Conservation (phyloP, 2,888 invertebrate genomes). For the Leucozona laternaria region DNA sequence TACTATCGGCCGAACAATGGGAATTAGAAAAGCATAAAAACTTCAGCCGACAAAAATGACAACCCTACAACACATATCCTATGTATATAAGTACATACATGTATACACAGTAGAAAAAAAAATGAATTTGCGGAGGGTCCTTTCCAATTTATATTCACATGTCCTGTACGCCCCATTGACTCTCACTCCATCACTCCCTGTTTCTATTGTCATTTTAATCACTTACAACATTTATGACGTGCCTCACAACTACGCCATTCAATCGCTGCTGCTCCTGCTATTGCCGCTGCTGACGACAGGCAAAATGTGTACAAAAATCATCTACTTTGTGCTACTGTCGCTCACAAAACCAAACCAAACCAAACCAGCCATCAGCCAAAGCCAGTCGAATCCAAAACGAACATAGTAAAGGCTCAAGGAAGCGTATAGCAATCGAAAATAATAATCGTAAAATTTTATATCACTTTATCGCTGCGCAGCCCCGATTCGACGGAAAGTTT, state of each 20-base stretch:
- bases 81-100: not conserved
- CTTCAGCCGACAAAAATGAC: constrained; percentile 18
- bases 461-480: constrained; percentile 71
- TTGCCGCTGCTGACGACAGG: constrained; percentile 3
- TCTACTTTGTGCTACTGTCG: constrained; percentile 45
- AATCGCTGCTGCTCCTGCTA: constrained; percentile 12
- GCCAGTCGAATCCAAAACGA: constrained; percentile 3
- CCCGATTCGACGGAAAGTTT: constrained; percentile 68
- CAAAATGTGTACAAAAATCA: constrained; percentile 58
- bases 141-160: constrained; percentile 60
- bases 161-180: constrained; percentile 17
- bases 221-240: constrained; percentile 73
- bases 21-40: constrained; percentile 66
- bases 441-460: constrained; percentile 74
- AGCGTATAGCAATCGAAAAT: constrained; percentile 68
- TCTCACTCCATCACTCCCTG: constrained; percentile 25
- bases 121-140: constrained; percentile 39
- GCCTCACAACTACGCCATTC: constrained; percentile 54
- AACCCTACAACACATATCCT: constrained; percentile 17
- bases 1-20: constrained; percentile 39
- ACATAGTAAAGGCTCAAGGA: constrained; percentile 49
- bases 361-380: not conserved
- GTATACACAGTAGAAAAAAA: not conserved
- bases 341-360: not conserved
- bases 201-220: constrained; percentile 72